Conservation (phyloP, 1,140 invertebrate species). For the Battus philenor region DNA sequence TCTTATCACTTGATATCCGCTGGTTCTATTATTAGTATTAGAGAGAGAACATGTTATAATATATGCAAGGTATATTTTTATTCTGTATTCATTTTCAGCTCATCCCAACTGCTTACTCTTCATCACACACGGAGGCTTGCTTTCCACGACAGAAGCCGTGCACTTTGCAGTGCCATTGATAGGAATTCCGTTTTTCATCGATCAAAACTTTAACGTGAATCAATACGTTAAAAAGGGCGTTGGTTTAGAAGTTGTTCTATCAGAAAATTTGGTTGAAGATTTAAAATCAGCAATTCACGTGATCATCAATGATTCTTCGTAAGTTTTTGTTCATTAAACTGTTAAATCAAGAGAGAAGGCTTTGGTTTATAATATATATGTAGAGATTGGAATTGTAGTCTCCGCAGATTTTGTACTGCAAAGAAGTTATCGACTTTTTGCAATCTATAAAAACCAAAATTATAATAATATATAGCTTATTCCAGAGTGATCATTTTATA, state of each 20-base stretch:
- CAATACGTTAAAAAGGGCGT: neutral
- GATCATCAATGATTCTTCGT: neutral
- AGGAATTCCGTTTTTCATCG: neutral
- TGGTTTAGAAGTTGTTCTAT: neutral
- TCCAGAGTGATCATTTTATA: too few relatives aligned
- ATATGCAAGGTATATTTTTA: too few relatives aligned
- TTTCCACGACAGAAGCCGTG: neutral
- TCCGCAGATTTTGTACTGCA: too few relatives aligned
- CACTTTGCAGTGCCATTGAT: neutral
- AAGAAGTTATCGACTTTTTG: too few relatives aligned
- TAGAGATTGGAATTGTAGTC: too few relatives aligned
- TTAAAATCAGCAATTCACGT: neutral
- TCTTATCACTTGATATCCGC: too few relatives aligned
- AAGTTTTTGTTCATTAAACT: neutral
- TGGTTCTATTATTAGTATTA: too few relatives aligned
- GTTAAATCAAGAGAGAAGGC: too few relatives aligned
- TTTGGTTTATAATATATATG: too few relatives aligned
- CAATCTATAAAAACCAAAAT: too few relatives aligned
- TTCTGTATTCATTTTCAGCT: slow-evolving; percentile 2
- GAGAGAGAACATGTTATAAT: too few relatives aligned
- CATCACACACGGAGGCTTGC: neutral
- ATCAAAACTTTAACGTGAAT: neutral
- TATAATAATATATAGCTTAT: too few relatives aligned
- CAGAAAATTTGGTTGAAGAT: neutral
- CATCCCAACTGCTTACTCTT: neutral